Base-by-base conservation (phyloP, 2,113 vertebrate species). In the Gadus macrocephalus region DNA sequence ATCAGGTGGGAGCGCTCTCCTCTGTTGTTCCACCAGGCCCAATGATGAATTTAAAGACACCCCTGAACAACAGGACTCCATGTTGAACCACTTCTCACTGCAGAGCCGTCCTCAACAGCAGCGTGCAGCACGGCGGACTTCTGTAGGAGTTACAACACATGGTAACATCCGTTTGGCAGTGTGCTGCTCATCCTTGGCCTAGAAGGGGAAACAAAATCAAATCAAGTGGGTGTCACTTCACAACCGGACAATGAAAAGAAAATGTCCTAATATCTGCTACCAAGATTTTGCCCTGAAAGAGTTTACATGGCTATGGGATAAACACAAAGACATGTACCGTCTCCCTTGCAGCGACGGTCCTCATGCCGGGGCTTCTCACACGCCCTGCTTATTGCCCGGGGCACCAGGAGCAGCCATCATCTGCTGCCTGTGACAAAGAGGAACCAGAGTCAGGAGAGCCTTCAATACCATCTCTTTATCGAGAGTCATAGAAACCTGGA, bases 321-420 rank as follows among this genome's bases (percentile, higher is more conserved):
- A 35, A 35, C 31, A 35, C 31, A 7, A 35, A 35, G 0, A 35
- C 31, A 35, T 25, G 25, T 25, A 25, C 25, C 25, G 25, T 25
- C 53, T 53, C 53, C 53, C 9, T 60, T 61, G n/a, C n/a, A 75
- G 86, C 82, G 27, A 84, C 81, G 58, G 25, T 72, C 27, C 56
- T 73, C 53, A 67, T 7, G 68, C 7, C 12, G 31, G 28, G 20
- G 2, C 22, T 12, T 20, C 65, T 90, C 78, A 89, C 70, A 89
- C 78, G 71, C 77, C 86, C 69, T 86, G 87, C 78, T 91, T 91
- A 76, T 70, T 81, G 78, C 76, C 71, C 0, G 85, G 76, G 3
- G 80, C 79, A 1, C 83, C 83, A 31, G 89, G 86, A 68, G 86
- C 81, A 11, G 81, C 73, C 86, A 86, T 89, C 81, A 89, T 85